Conservation (phyloP, 2,113 vertebrate genomes). For the Scopus umbretta region DNA sequence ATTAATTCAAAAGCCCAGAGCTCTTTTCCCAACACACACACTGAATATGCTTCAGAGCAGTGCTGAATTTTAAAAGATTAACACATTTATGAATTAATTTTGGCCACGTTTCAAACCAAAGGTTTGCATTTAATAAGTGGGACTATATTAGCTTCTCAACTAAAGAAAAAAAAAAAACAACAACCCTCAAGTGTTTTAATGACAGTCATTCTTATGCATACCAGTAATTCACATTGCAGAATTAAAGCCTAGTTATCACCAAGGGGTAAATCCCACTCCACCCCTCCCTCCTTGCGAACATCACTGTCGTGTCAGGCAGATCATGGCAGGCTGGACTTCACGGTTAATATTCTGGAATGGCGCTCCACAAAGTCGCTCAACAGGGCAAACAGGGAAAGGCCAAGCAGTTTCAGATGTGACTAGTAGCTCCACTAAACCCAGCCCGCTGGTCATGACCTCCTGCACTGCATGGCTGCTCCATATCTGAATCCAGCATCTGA, state of each 20-base stretch:
- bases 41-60: not conserved
- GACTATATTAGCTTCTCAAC: not conserved
- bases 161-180: not conserved
- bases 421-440: not conserved
- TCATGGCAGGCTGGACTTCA: not conserved
- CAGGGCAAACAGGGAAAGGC: accelerated
- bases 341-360: not conserved
- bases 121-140: not conserved
- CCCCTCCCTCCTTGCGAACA: not conserved
- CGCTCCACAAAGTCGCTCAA: accelerated
- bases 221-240: not conserved
- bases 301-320: not conserved
- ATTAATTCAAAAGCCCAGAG: not conserved
- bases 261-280: not conserved
- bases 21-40: not conserved
- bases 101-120: not conserved
- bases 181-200: not conserved
- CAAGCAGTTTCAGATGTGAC: not conserved
- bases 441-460: not conserved
- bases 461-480: not conserved
- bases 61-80: not conserved
- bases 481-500: not conserved
- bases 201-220: not conserved
- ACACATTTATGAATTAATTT: not conserved
- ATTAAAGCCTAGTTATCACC: not conserved